These are phyloP conservation scores for Xestia rhomboidea DNA, from an alignment of 2,888 invertebrate genomes.

Conservation along the genomic window DNA sequence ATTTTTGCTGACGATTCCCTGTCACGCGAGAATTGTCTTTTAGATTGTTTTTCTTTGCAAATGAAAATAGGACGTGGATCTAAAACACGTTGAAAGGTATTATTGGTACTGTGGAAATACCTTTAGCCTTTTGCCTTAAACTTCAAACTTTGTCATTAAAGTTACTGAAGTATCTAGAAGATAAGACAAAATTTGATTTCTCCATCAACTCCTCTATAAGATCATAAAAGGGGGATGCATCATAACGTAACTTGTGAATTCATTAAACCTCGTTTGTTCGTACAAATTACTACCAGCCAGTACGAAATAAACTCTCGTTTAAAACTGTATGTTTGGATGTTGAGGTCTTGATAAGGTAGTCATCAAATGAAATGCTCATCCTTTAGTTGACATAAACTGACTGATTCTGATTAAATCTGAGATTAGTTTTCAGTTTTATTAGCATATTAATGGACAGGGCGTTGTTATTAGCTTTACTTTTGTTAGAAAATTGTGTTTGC, in stretches of 20 bases:
- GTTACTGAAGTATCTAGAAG: not conserved
- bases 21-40: conserved; percentile 39
- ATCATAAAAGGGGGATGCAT: conserved; percentile 11
- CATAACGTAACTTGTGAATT: conserved; percentile 50
- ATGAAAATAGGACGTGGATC: conserved; percentile 20
- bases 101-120: conserved; percentile 10
- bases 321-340: not conserved
- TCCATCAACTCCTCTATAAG: not conserved
- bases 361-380: conserved; percentile 68
- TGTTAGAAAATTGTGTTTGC: conserved; percentile 9
- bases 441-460: conserved; percentile 68
- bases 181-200: conserved; percentile 20
- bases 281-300: conserved; percentile 62
- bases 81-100: not conserved
- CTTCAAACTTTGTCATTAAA: conserved; percentile 10
- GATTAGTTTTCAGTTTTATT: conserved; percentile 72
- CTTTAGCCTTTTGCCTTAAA: conserved; percentile 2
- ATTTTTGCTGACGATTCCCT: conserved; percentile 38
- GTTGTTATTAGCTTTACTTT: conserved; percentile 50
- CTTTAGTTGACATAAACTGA: conserved; percentile 73
- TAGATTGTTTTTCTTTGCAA: conserved; percentile 2
- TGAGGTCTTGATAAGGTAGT: conserved; percentile 60
- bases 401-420: conserved; percentile 74
- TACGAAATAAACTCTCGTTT: conserved; percentile 19
- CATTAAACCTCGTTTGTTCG: conserved; percentile 62